Conservation (phyloP, 2,113 vertebrate species). For the Beaufortia kweichowensis region DNA sequence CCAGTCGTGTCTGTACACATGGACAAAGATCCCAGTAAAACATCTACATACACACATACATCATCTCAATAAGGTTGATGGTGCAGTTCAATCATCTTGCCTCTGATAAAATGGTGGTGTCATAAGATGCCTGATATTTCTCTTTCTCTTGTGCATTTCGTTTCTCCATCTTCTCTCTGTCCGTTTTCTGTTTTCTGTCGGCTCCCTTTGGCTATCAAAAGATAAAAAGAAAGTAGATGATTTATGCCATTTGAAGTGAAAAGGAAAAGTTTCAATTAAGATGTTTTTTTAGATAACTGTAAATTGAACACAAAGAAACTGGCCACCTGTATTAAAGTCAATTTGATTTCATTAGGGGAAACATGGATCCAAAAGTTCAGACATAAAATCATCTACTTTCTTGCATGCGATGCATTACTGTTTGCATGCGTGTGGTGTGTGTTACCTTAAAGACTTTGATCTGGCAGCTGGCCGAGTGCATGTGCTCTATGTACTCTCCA, state of each 20-base stretch:
- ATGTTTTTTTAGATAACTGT: too few relatives aligned
- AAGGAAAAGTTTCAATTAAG: too few relatives aligned
- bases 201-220: conserved; percentile 90
- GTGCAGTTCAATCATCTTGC: conserved; percentile 54
- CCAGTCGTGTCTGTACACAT: conserved; percentile 93
- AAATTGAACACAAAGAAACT: too few relatives aligned
- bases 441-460: conserved; percentile 98
- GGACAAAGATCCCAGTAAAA: conserved; percentile 63
- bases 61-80: background rate
- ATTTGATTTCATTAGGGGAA: too few relatives aligned
- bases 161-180: conserved; percentile 98
- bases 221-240: too few relatives aligned
- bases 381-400: too few relatives aligned
- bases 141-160: conserved; percentile 93
- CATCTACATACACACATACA: too few relatives aligned
- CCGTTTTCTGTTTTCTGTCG: conserved; percentile 96
- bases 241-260: too few relatives aligned
- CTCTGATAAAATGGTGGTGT: conserved; percentile 97
- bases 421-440: background rate
- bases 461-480: conserved; percentile 98
- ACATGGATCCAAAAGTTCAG: background rate
- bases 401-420: background rate
- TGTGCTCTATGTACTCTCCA: conserved; percentile 89
- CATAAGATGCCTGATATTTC: conserved; percentile 95
- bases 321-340: too few relatives aligned